A percentile compares a stretch with the other conserved stretches of the same genome.
Evolutionary conservation across 2,797 vertebrate genomes (phyloP).

Genomic region (Tapirus indicus): DNA sequence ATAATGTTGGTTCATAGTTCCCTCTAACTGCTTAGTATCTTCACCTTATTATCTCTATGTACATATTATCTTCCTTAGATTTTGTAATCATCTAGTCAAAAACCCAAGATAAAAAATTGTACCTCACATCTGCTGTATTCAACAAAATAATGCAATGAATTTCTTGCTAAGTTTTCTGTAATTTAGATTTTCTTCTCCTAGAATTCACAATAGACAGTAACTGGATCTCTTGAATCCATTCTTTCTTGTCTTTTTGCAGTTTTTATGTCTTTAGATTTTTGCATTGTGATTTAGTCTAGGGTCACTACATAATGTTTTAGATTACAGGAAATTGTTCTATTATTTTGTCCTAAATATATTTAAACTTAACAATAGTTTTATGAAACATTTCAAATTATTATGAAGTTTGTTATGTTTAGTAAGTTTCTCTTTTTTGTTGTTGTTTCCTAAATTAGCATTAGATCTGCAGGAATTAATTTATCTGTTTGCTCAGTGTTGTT

Average conservation of each 20-base stretch:
- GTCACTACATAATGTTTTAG: neutral
- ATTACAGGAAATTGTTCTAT: neutral
- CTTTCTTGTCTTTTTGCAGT: neutral
- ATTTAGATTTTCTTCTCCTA: conserved; percentile 1
- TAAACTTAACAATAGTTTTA: neutral
- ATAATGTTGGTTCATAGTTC: neutral
- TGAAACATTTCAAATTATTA: neutral
- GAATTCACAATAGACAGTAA: neutral
- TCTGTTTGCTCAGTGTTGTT: neutral
- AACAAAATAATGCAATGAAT: neutral
- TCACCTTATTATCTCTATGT: neutral
- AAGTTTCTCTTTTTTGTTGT: neutral
- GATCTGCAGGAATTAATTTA: neutral
- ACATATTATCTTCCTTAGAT: neutral
- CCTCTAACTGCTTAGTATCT: neutral
- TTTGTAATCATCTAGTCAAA: conserved; percentile 4
- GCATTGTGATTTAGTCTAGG: neutral
- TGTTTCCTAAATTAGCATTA: neutral
- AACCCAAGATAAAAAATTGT: neutral
- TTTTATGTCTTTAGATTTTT: neutral
- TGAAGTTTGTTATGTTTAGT: neutral
- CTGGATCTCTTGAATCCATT: neutral
- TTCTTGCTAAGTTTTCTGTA: neutral
- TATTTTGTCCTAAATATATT: neutral
- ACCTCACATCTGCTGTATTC: neutral